Conservation (phyloP, 2,113 vertebrate genomes). For the Aegithalos caudatus region DNA sequence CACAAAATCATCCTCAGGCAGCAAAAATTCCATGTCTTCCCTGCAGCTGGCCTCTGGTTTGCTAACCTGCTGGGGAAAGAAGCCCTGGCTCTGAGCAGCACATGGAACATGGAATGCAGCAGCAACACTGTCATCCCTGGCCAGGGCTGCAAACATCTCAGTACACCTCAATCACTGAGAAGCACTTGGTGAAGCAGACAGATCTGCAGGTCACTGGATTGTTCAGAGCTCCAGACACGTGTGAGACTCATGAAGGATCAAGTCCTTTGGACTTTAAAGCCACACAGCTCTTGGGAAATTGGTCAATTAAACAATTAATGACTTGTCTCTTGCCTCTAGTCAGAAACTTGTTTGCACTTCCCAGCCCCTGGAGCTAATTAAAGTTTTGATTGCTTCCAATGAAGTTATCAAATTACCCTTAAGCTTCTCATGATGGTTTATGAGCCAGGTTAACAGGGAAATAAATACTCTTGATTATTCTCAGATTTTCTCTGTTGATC, state of each 20-base stretch:
- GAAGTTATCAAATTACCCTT: background rate
- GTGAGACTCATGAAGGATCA: background rate
- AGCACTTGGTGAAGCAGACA: background rate
- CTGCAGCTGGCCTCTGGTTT: background rate
- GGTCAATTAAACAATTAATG: background rate
- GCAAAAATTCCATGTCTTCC: background rate
- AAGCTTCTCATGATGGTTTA: background rate
- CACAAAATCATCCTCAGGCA: background rate
- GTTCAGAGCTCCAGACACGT: background rate
- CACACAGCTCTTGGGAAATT: background rate
- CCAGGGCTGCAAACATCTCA: background rate
- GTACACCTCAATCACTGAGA: background rate
- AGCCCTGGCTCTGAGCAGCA: background rate
- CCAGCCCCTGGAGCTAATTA: background rate
- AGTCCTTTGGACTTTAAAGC: background rate
- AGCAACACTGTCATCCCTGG: background rate
- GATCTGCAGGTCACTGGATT: background rate
- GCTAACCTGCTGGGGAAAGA: background rate
- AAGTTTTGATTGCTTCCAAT: background rate
- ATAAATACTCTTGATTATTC: background rate
- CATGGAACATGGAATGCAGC: background rate
- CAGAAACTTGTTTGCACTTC: background rate
- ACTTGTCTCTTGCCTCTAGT: background rate
- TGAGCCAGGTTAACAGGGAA: background rate
- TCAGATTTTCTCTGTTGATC: background rate